Evolutionary conservation across 2,888 invertebrate genomes (phyloP), one percentile per base, ranked within the genome.

Genomic region (Lysandra coridon): DNA sequence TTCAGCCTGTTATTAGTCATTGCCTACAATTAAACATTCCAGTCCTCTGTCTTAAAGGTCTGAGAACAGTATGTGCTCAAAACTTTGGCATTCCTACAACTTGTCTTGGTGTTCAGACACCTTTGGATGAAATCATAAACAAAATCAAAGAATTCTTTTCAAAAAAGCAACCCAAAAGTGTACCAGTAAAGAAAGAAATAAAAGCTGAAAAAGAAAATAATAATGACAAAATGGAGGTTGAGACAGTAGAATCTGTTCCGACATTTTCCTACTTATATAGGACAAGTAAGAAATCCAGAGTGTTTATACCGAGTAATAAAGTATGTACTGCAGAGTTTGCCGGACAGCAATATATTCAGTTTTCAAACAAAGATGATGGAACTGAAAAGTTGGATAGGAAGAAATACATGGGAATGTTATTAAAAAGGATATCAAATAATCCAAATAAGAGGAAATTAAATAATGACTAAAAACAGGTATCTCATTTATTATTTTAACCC

Each of bases 61-160:
- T 95, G 4, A 91, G 88, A 80, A 85, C 85, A 81, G 80, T 86
- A 0, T 85, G 87, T 80, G 80, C 84, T 69, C 80, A 57, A 0
- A 84, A 88, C 81, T 93, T 94, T 87, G 94, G 95, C 0, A 89
- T 95, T 80, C 84, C 90, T 79, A 92, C 94, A 49, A 90, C 90
- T 84, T 92, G 92, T 80, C 83, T 95, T 78, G 93, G 93, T 62
- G 81, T 95, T 33, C 82, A 73, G 83, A 87, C 49, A 81, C 37
- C 80, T 81, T 90, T 77, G 37, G 82, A 81, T 88, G 90, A 76
- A 79, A 92, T 1, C 83, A 78, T 82, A 80, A 17, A 83, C 64
- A 83, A 82, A 80, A 83, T 92, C 64, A 7, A 80, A 74, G 84
- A 87, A 80, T 84, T 92, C 82, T 85, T 86, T 12, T 86, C 86